A percentile compares a stretch with the other conserved stretches of the same genome.
Conservation (phyloP, 2,113 vertebrate species). For the Nestor notabilis region DNA sequence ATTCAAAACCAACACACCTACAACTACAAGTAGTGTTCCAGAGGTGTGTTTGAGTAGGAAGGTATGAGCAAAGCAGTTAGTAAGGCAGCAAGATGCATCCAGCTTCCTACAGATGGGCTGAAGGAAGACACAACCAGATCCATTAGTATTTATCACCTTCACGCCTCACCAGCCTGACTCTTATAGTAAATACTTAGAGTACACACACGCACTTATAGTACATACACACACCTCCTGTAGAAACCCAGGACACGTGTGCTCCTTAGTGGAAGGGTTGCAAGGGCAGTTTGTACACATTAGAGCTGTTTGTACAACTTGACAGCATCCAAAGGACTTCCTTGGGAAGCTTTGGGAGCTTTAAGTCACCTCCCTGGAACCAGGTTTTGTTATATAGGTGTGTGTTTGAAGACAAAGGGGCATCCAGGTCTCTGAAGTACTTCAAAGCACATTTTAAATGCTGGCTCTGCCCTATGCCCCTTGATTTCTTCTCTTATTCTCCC, state of each 20-base stretch:
- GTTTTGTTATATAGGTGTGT: neutral
- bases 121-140: neutral
- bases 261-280: neutral
- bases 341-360: neutral
- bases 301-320: neutral
- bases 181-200: neutral
- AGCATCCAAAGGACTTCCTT: neutral
- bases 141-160: neutral
- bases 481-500: neutral
- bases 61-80: neutral
- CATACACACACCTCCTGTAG: too few relatives aligned
- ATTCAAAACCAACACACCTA: neutral
- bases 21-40: too few relatives aligned
- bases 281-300: neutral
- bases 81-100: neutral
- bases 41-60: accelerated
- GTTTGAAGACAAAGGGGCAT: neutral
- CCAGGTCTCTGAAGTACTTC: neutral
- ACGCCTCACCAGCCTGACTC: neutral
- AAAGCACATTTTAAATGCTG: neutral
- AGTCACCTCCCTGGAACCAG: neutral
- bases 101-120: neutral
- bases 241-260: neutral
- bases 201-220: too few relatives aligned
- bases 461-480: neutral